Base-by-base conservation (phyloP, 2,113 vertebrate species). In the Hippocampus comes region DNA sequence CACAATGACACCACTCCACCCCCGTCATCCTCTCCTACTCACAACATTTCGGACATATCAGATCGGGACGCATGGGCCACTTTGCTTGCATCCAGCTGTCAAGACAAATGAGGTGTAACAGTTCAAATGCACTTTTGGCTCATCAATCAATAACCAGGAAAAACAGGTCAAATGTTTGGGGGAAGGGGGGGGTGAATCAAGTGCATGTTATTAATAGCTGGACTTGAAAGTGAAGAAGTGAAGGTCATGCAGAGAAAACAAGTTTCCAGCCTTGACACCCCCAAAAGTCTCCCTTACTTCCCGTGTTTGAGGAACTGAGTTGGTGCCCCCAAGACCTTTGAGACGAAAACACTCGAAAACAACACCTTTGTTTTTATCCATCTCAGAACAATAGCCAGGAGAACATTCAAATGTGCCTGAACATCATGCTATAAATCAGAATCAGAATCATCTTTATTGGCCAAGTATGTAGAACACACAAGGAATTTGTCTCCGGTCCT, bases 321-420 rank as follows among this genome's bases (percentile, higher is more conserved):
- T 86, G 84, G 25, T 72, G 74, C 78, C 73, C 79, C 72, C 75
- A 71, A 77, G 88, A 89, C 86, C 87, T 79, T 75, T 71, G 41
- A 14, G 25, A 77, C 87, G 91, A 88, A 86, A 90, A 91, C 90
- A 85, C 88, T 90, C 89, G 53, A 74, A 80, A 88, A 74, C 79
- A 81, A 81, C 80, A 76, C 81, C 48, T 85, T 87, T 91, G 89
- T 91, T 92, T 91, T 91, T 91, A 89, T 89, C 88, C 80, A 67
- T 66, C 63, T 74, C 75, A 73, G 84, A 90, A 93, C 92, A 93
- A 93, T 93, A 87, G 90, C 78, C 75, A 77, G 80, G 81, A 84
- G 81, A 88, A 77, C 79, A 76, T 68, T 84, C 76, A 86, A 89
- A 89, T 78, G 46, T 74, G 71, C 83, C 82, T 76, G 87, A 89